phyloP scores from a whole-genome alignment of 2,888 invertebrate species.

The Aphodius sticticus region DNA sequence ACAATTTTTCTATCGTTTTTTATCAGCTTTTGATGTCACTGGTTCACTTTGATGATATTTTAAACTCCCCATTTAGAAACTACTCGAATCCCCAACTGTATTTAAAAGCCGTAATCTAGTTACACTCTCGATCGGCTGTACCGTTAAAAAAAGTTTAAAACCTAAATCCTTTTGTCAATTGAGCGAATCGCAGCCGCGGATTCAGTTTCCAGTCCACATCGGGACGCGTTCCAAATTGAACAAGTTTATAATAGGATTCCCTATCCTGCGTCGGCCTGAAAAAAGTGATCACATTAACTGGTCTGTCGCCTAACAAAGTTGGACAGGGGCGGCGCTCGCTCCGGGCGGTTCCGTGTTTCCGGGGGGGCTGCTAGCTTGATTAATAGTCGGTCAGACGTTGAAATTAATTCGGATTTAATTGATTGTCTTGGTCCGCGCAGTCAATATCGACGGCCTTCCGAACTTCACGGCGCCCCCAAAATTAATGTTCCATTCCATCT shows the following conservation, averaged over 20 bases:
- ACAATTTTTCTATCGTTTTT: background rate
- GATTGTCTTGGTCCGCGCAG: slow-evolving; percentile 28
- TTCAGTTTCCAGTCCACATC: background rate
- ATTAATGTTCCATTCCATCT: slow-evolving; percentile 35
- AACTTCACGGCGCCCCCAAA: slow-evolving; percentile 21
- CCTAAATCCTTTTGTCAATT: background rate
- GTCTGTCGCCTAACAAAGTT: slow-evolving; percentile 4
- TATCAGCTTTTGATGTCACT: background rate
- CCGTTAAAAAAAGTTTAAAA: background rate
- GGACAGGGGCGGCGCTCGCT: background rate
- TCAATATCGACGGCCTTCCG: slow-evolving; percentile 18
- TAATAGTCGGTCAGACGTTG: slow-evolving; percentile 26
- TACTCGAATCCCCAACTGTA: background rate
- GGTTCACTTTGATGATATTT: background rate
- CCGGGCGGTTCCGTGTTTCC: background rate
- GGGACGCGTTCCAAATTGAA: background rate
- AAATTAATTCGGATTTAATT: slow-evolving; percentile 33
- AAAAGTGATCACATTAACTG: slow-evolving; percentile 4
- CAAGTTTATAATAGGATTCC: background rate
- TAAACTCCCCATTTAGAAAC: background rate
- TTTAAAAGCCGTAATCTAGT: background rate
- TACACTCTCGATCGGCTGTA: background rate
- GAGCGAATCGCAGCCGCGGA: background rate
- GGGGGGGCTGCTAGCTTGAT: slow-evolving; percentile 20
- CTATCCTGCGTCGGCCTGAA: background rate